Evolutionary conservation across 2,888 invertebrate genomes (phyloP).

Genomic region (Ophraella communa): DNA sequence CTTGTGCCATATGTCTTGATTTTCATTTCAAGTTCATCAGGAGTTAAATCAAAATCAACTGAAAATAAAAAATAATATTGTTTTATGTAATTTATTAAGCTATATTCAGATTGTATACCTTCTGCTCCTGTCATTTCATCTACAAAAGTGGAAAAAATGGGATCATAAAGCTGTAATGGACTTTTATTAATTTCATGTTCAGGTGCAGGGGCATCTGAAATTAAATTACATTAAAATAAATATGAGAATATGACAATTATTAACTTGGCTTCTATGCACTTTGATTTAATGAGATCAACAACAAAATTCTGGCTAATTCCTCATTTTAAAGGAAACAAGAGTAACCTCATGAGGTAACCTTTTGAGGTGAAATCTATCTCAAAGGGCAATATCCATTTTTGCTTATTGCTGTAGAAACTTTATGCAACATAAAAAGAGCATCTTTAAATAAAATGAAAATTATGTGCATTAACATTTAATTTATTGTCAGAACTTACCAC

Average conservation of each 20-base stretch:
- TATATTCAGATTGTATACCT: too few relatives aligned
- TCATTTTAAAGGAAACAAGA: too few relatives aligned
- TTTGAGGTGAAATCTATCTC: too few relatives aligned
- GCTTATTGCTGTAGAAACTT: too few relatives aligned
- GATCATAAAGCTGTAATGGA: conserved; percentile 44
- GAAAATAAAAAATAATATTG: conserved; percentile 31
- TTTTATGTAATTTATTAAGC: not conserved
- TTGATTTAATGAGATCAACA: too few relatives aligned
- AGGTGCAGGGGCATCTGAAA: conserved; percentile 19
- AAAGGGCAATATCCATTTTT: too few relatives aligned
- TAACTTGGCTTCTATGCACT: not conserved
- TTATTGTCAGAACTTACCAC: conserved; percentile 29
- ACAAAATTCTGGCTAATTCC: too few relatives aligned
- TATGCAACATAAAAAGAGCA: too few relatives aligned
- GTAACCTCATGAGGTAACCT: too few relatives aligned
- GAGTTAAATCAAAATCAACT: conserved; percentile 49
- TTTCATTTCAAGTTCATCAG: conserved; percentile 46
- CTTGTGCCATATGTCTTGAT: conserved; percentile 44
- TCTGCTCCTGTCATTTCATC: conserved; percentile 54
- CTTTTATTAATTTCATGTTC: conserved; percentile 40
- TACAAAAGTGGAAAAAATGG: conserved; percentile 49
- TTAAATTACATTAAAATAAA: not conserved
- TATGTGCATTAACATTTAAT: too few relatives aligned
- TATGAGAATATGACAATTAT: not conserved
- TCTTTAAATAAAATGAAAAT: too few relatives aligned